A percentile compares a stretch with the other conserved stretches of the same genome.
Conservation (phyloP, 1,140 invertebrate genomes). For the Teleogryllus occipitalis region DNA sequence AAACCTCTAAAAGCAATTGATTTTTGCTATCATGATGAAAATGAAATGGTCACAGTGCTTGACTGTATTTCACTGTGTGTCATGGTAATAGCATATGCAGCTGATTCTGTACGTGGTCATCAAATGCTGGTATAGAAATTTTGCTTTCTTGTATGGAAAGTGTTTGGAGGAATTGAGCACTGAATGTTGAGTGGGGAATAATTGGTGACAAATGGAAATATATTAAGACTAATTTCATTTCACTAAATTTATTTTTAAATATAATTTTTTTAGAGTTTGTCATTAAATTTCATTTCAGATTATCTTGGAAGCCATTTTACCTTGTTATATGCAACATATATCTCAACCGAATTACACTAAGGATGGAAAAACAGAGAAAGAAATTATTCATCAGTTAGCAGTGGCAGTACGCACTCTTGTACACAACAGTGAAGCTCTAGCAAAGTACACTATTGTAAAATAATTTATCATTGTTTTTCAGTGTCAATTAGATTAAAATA, state of each 20-base stretch:
- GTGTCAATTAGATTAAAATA: neutral
- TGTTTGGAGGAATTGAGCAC: too few species aligned
- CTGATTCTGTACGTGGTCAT: slow-evolving; percentile 88
- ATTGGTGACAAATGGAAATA: neutral
- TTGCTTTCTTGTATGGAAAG: slow-evolving; percentile 19
- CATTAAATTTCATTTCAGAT: slow-evolving; percentile 49
- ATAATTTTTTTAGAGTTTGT: neutral
- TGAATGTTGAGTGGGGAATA: too few species aligned
- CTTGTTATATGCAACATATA: slow-evolving; percentile 89
- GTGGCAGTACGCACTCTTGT: slow-evolving; percentile 93
- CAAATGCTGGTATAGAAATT: slow-evolving; percentile 78
- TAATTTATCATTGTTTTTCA: neutral
- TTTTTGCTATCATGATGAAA: slow-evolving; percentile 94
- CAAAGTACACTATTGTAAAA: slow-evolving; percentile 60
- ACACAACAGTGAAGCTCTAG: slow-evolving; percentile 90
- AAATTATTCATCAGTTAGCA: slow-evolving; percentile 89
- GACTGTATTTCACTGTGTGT: slow-evolving; percentile 93
- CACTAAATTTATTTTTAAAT: neutral
- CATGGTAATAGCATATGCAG: slow-evolving; percentile 95
- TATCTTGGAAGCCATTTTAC: slow-evolving; percentile 91
- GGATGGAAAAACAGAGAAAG: slow-evolving; percentile 82
- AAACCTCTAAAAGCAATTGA: slow-evolving; percentile 95
- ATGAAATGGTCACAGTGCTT: slow-evolving; percentile 86
- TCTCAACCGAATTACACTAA: slow-evolving; percentile 79
- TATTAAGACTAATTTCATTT: neutral